Evolutionary conservation across 37 sponge, comb jelly and placozoan genomes (phyloP), one percentile per base, ranked within the genome.

Genomic region (Halichondria panicea): DNA sequence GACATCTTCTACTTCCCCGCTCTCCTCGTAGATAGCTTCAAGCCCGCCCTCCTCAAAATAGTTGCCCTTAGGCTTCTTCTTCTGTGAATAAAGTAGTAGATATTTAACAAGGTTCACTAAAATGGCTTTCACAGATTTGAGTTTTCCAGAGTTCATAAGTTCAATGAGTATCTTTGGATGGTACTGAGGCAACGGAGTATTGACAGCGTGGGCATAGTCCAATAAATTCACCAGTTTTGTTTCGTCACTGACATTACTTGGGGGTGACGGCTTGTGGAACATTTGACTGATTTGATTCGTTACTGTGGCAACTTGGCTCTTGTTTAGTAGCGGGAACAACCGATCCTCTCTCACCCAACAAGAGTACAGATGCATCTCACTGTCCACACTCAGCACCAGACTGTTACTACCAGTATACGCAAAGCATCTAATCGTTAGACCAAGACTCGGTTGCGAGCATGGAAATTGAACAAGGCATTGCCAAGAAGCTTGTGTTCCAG

Each of bases 101-200:
- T 75, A 85, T 66, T 75, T 57, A 5, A 84, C 48, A 34, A 98
- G 79, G 45, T 98, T 84, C 34, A 84, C 63, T 1, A 98, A 77
- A 43, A 98, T 92, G 7, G 70, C 42, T 57, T 90, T 89, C 4
- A 92, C 94, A 22, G 75, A 66, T 13, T 71, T 43, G 6, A 98
- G 67, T 62, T 80, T 86, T 8, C 99, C 91, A 0, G 83, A 84
- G 60, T 87, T 80, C 75, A 98, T 75, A 64, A 98, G 54, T 72
- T 98, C 89, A 40, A 73, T 67, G 21, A 98, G 72, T 30, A 89
- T 82, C 55, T 81, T 69, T 18, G 99, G 99, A 54, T 98, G 99
- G 56, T 95, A 95, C 81, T 98, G 96, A 38, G 95, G 91, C 6
- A 92, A 73, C 4, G 82, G 54, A 31, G 58, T 81, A 33, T 88